Percentiles rank a stretch among this genome's conserved stretches.
Conservation (phyloP, 2,888 invertebrate genomes). For the Dermolepida albohirtum region DNA sequence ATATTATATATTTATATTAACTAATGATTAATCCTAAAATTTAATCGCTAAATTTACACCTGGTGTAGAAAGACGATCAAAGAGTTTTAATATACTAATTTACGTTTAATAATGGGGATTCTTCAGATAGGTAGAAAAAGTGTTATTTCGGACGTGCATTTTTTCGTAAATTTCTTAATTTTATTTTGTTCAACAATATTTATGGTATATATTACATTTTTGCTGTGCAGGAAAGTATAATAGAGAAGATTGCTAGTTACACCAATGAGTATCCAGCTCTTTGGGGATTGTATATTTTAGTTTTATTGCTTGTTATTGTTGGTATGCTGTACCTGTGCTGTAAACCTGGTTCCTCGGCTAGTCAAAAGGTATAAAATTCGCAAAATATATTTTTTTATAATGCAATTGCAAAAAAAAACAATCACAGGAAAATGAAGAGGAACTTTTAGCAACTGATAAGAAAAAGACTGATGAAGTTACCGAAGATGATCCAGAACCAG, state of each 20-base stretch:
- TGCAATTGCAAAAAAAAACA: background rate
- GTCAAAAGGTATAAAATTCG: constrained; percentile 47
- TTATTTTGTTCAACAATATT: background rate
- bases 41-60: too few species aligned
- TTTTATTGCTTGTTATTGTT: constrained; percentile 82
- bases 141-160: too few species aligned
- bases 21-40: too few species aligned
- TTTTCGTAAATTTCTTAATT: too few species aligned
- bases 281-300: constrained; percentile 87
- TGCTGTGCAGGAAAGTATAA: constrained; percentile 77
- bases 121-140: too few species aligned
- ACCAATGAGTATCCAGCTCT: constrained; percentile 91
- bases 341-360: constrained; percentile 64
- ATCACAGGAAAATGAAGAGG: constrained; percentile 65
- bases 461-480: constrained; percentile 81
- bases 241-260: constrained; percentile 80
- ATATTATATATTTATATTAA: too few species aligned
- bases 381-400: background rate
- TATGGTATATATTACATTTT: constrained; percentile 25
- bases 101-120: too few species aligned
- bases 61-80: too few species aligned
- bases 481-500: constrained; percentile 70
- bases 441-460: constrained; percentile 66
- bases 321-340: constrained; percentile 87
- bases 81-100: too few species aligned